phyloP scores from a whole-genome alignment of 2,113 vertebrate species.

The crab-eating macaque (Macaca fascicularis) region DNA sequence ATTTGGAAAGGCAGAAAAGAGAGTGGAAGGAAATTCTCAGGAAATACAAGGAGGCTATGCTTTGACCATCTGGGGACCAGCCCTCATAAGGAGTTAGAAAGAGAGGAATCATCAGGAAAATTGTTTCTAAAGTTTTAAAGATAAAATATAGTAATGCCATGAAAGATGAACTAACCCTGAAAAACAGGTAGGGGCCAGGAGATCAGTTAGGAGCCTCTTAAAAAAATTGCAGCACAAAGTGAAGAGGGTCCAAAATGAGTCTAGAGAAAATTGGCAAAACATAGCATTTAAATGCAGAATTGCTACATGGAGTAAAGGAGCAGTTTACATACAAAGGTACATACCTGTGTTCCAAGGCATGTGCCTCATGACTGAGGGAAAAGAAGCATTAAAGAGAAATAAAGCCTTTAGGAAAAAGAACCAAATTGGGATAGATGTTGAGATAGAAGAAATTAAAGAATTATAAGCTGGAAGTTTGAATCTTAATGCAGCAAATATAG shows the following conservation, averaged over 20 bases:
- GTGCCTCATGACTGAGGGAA: not conserved
- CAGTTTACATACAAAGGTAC: not conserved
- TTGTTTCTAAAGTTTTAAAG: not conserved
- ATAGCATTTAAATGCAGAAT: not conserved
- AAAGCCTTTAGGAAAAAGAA: not conserved
- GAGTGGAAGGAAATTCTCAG: not conserved
- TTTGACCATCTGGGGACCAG: not conserved
- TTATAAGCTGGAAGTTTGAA: not conserved
- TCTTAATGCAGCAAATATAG: not conserved
- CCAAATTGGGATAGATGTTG: not conserved
- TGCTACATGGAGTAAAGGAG: not conserved
- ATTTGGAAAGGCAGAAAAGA: not conserved
- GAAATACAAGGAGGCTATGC: not conserved
- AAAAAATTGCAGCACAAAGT: not conserved
- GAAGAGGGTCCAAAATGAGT: not conserved
- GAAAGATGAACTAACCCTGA: not conserved
- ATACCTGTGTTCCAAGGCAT: not conserved
- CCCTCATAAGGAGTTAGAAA: not conserved
- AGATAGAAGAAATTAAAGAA: not conserved
- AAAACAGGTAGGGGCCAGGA: not conserved
- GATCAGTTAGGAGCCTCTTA: not conserved
- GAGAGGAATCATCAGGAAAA: not conserved
- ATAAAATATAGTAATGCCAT: not conserved
- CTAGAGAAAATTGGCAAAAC: constrained; percentile 1
- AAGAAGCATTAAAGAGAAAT: not conserved